Percentiles rank a stretch among this genome's conserved stretches.
phyloP scores from a whole-genome alignment of 2,797 vertebrate genomes.

The Hydrolagus colliei region DNA sequence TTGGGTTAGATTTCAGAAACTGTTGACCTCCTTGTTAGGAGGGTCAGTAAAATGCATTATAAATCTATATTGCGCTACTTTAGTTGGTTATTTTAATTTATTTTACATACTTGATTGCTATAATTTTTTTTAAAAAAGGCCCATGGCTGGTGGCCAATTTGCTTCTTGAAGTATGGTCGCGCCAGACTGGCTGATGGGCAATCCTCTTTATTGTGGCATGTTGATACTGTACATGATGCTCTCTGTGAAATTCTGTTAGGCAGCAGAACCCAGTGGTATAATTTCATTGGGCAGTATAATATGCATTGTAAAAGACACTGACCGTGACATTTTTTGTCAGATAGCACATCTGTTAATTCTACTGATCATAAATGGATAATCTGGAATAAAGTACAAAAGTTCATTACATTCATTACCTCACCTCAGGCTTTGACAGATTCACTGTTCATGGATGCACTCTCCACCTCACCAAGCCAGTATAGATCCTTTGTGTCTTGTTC shows the following conservation, averaged over 20 bases:
- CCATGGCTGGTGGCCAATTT: constrained; percentile 28
- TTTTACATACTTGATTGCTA: constrained; percentile 34
- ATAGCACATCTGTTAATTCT: background rate
- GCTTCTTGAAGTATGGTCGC: constrained; percentile 25
- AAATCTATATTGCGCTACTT: constrained; percentile 33
- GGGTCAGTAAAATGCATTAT: constrained; percentile 13
- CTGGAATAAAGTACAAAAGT: background rate
- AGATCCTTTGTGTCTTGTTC: too few species aligned
- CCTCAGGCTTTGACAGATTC: too few species aligned
- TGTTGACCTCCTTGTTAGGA: constrained; percentile 17
- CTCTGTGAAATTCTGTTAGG: constrained; percentile 33
- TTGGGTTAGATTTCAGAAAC: constrained; percentile 25
- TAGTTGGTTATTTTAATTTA: constrained; percentile 39
- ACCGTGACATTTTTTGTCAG: background rate
- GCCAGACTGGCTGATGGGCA: constrained; percentile 22
- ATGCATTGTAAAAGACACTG: constrained; percentile 23
- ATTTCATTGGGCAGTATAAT: constrained; percentile 34
- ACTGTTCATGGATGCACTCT: too few species aligned
- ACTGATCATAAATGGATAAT: constrained; percentile 1
- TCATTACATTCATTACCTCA: too few species aligned
- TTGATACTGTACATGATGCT: constrained; percentile 29
- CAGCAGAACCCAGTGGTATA: constrained; percentile 31
- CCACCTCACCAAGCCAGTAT: too few species aligned
- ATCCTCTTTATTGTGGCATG: constrained; percentile 28
- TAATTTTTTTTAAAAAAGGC: constrained; percentile 31